These are phyloP conservation scores for Copsychus sechellarum DNA, from an alignment of 2,113 vertebrate genomes.

Conservation along the genomic window DNA sequence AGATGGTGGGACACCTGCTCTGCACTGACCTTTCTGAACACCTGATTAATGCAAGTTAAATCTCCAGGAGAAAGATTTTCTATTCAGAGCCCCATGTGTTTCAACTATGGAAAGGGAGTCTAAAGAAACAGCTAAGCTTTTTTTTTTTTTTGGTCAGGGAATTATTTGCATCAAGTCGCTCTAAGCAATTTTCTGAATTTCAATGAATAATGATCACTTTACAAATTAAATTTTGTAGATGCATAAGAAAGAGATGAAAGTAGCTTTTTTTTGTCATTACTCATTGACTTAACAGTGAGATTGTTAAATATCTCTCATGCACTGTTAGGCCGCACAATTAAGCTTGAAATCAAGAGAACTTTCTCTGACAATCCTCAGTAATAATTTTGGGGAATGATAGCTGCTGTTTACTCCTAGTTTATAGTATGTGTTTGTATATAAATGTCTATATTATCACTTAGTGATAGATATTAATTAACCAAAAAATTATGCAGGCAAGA, in stretches of 20 bases:
- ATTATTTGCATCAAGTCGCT: slow-evolving; percentile 43
- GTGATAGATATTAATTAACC: not conserved
- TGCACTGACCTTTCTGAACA: not conserved
- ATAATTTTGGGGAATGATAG: slow-evolving; percentile 27
- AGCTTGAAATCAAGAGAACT: slow-evolving; percentile 45
- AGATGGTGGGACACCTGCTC: not conserved
- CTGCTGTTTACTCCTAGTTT: slow-evolving; percentile 27
- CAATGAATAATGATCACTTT: slow-evolving; percentile 36
- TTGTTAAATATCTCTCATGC: slow-evolving; percentile 39
- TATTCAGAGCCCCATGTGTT: not conserved
- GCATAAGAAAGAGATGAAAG: slow-evolving; percentile 32
- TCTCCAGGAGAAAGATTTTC: not conserved
- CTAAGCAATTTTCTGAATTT: slow-evolving; percentile 35
- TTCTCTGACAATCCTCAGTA: slow-evolving; percentile 23
- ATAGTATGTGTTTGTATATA: not conserved
- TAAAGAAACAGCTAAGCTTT: not conserved
- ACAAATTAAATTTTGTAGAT: slow-evolving; percentile 62
- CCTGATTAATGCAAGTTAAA: not conserved
- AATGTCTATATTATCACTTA: not conserved
- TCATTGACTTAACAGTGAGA: slow-evolving; percentile 41
- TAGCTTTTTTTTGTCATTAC: not conserved
- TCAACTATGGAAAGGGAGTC: not conserved
- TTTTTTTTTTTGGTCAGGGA: not conserved
- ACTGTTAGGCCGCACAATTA: slow-evolving; percentile 43
- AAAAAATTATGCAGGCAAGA: not conserved